phyloP scores from a whole-genome alignment of 2,888 invertebrate genomes.

The Lottia scabra region DNA sequence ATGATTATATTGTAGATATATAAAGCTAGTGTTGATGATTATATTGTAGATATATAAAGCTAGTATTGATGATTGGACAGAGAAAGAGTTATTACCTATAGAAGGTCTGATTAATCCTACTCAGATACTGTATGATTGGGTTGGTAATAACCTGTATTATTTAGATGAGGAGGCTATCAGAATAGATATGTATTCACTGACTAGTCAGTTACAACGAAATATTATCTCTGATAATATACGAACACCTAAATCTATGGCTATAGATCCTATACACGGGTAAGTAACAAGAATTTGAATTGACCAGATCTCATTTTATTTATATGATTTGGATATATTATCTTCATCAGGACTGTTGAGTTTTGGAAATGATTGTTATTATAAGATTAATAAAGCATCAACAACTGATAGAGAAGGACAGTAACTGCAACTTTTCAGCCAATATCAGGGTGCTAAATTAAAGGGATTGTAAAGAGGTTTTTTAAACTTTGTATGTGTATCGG shows the following conservation, averaged over 20 bases:
- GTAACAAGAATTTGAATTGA: slow-evolving; percentile 25
- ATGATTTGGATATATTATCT: too few species aligned
- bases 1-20: too few species aligned
- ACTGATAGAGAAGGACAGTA: too few species aligned
- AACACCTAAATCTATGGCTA: slow-evolving; percentile 88
- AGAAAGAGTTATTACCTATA: slow-evolving; percentile 27
- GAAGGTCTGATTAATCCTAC: slow-evolving; percentile 45
- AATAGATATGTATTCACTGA: slow-evolving; percentile 92
- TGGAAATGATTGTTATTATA: too few species aligned
- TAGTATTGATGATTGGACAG: slow-evolving; percentile 24
- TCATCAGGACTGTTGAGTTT: too few species aligned
- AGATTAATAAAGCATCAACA: too few species aligned
- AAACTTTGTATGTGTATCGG: too few species aligned
- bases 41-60: slow-evolving; percentile 38
- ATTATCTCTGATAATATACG: slow-evolving; percentile 92
- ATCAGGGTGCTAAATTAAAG: too few species aligned
- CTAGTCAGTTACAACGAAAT: slow-evolving; percentile 88
- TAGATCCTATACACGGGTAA: slow-evolving; percentile 90
- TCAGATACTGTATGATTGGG: slow-evolving; percentile 91
- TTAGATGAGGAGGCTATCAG: slow-evolving; percentile 93
- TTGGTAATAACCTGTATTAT: slow-evolving; percentile 94
- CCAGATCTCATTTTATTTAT: too few species aligned
- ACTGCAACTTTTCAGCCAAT: too few species aligned
- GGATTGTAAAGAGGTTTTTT: too few species aligned
- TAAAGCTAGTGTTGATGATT: background rate